Evolutionary conservation across 2,797 vertebrate genomes (phyloP), one percentile per base, ranked within the genome.

Genomic region (Anabacerthia variegaticeps): DNA sequence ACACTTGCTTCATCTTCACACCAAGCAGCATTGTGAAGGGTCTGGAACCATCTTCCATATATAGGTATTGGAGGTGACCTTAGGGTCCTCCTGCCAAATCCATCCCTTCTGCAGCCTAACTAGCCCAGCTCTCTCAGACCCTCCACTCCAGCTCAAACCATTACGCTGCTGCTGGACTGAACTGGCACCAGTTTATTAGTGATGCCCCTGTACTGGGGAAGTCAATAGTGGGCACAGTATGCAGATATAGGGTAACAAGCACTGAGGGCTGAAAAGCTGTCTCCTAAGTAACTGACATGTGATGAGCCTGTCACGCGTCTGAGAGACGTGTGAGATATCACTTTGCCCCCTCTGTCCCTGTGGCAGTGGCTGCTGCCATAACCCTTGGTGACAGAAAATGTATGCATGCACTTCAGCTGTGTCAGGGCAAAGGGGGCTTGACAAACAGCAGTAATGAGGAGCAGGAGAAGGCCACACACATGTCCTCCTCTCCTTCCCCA

Each of bases 81-180:
- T 37, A 63, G 14, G 11, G 12, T 58, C 16, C 27, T 62, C 12
- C 37, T 7, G 1, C 28, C 7, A 7, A 89, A 94, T 41, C 21
- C 19, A 16, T 21, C 32, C 24, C 4, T 41, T 63, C 44, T 69
- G 20, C 48, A 55, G 48, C 22, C n/a, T 32, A 86, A 46, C 15
- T 37, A 58, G 12, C 14, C 46, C 41, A 48, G 36, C 9, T 51
- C 7, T 43, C 52, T 79, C 67, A 67, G 56, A 27, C 10, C 27
- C 12, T 68, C 34, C 5, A 2, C 14, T 77, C 34, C 41, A 76
- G 39, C 41, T 37, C 19, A 71, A 56, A 66, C 22, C 30, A 20
- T 23, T 34, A 48, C 0, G 0, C 17, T 73, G 65, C 18, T 27
- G 16, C 44, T 61, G 28, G 1, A 0, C 26, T 41, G 49, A 77